Percentiles rank a stretch among this genome's conserved stretches.
Evolutionary conservation across 1,140 invertebrate genomes (phyloP).

Genomic region (Platyura marginata): DNA sequence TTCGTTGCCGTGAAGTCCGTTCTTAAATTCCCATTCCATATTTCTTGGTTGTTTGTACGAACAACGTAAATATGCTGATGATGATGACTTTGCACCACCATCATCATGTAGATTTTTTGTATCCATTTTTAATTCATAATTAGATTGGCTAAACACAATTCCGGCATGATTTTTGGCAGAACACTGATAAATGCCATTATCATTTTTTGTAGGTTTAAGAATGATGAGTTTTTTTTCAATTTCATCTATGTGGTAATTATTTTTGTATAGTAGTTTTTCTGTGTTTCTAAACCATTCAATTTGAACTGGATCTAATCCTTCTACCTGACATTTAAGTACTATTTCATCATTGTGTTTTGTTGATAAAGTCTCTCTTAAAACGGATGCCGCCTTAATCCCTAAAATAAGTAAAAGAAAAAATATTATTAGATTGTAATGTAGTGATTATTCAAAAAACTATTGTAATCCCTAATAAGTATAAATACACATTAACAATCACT

Average conservation of each 20-base stretch:
- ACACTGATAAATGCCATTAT: constrained; percentile 55
- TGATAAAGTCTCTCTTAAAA: no score
- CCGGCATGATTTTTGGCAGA: constrained; percentile 55
- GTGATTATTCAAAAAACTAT: no score
- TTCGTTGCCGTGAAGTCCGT: no score
- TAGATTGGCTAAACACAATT: constrained; percentile 25
- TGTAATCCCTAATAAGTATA: no score
- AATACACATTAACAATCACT: no score
- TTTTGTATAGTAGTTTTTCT: constrained; percentile 11
- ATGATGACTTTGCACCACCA: not conserved
- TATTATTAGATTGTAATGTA: no score
- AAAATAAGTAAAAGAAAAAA: no score
- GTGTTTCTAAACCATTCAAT: constrained; percentile 65
- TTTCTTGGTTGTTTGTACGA: no score
- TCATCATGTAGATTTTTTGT: constrained; percentile 14
- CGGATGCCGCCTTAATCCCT: no score
- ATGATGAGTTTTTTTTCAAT: constrained; percentile 45
- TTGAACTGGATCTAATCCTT: constrained; percentile 45
- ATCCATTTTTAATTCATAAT: constrained; percentile 30
- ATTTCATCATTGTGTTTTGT: no score
- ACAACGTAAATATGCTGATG: no score
- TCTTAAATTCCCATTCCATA: no score
- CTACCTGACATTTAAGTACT: constrained; percentile 50
- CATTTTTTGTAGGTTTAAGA: constrained; percentile 32
- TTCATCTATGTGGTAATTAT: constrained; percentile 35